A percentile compares a stretch with the other conserved stretches of the same genome.
Evolutionary conservation across 2,113 vertebrate genomes (phyloP).

Genomic region (Megaleporinus macrocephalus): DNA sequence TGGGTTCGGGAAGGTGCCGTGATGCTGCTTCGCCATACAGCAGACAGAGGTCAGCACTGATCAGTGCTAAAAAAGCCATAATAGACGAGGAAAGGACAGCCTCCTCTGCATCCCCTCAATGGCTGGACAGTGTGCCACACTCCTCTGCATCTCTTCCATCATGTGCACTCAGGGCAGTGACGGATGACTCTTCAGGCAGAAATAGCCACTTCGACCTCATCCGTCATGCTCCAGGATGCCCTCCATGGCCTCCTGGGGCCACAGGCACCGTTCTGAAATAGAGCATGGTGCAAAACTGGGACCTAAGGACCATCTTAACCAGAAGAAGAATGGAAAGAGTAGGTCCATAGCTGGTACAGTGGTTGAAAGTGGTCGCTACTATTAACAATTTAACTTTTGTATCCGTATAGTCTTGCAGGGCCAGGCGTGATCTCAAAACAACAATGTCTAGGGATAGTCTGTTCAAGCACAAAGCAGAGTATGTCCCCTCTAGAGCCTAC

Average conservation of each 20-base stretch:
- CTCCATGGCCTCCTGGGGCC: conserved; percentile 33
- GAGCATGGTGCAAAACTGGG: not conserved
- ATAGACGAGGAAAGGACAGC: not conserved
- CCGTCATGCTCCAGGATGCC: conserved; percentile 14
- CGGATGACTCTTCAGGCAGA: conserved; percentile 58
- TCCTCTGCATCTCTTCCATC: not conserved
- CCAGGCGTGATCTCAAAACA: too few relatives aligned
- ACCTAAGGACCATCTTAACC: not conserved
- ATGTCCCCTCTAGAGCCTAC: too few relatives aligned
- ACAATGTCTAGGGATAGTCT: too few relatives aligned
- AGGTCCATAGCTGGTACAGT: not conserved
- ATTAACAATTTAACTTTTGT: too few relatives aligned
- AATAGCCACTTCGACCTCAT: conserved; percentile 40
- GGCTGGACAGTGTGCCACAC: conserved; percentile 48
- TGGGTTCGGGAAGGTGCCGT: not conserved
- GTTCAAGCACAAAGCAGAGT: too few relatives aligned
- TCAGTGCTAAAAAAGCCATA: not conserved
- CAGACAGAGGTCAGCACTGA: not conserved
- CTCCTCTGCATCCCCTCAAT: not conserved
- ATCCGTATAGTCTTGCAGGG: too few relatives aligned
- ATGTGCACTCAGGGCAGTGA: conserved; percentile 49
- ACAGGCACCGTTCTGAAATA: conserved; percentile 50
- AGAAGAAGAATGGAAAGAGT: not conserved
- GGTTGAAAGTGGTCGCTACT: not conserved
- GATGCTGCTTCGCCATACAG: not conserved